Conservation (phyloP, 2,888 invertebrate species). For the Criorhina ranunculi region DNA sequence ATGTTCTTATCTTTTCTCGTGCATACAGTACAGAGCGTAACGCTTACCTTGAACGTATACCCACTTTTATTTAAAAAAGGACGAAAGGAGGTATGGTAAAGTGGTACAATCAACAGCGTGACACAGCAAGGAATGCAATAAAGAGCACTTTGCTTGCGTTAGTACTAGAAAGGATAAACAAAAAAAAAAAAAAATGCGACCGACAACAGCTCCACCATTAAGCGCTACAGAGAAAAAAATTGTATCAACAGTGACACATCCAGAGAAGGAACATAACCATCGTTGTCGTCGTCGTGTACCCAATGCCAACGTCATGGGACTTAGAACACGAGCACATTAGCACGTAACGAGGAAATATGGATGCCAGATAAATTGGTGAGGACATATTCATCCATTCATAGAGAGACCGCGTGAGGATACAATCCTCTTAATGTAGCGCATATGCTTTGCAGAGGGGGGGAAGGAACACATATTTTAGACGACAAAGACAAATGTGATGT, state of each 20-base stretch:
- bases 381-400: conserved; percentile 70
- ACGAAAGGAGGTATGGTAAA: conserved; percentile 46
- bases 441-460: not conserved
- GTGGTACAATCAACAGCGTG: conserved; percentile 59
- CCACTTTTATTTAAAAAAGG: not conserved
- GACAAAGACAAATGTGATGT: conserved; percentile 20
- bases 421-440: conserved; percentile 20
- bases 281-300: too few species aligned
- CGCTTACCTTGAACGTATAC: conserved; percentile 68
- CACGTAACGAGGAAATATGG: conserved; percentile 75
- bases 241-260: not conserved
- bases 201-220: conserved; percentile 2
- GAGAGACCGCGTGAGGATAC: conserved; percentile 4
- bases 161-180: conserved; percentile 37
- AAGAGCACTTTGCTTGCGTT: conserved; percentile 70
- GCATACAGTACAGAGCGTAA: conserved; percentile 16
- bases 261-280: conserved; percentile 33
- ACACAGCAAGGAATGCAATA: conserved; percentile 62
- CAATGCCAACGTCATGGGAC: conserved; percentile 62
- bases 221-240: not conserved
- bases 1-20: conserved; percentile 28
- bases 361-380: conserved; percentile 70
- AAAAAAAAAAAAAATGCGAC: conserved; percentile 33
- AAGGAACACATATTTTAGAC: not conserved
- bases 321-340: conserved; percentile 66